phyloP scores from a whole-genome alignment of 2,113 vertebrate species.

The Amblyornis subalaris region DNA sequence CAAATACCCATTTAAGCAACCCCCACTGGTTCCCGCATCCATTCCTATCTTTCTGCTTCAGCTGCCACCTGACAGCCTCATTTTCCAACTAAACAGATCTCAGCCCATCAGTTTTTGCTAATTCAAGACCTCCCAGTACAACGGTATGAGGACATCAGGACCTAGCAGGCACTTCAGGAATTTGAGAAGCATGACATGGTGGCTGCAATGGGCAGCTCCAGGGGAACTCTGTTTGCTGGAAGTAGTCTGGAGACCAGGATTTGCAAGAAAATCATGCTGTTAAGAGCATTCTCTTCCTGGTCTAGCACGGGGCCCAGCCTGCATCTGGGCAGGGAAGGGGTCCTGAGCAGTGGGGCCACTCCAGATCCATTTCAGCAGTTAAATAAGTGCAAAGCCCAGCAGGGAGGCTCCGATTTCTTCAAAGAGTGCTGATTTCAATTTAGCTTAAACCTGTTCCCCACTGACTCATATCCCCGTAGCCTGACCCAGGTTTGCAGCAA shows the following conservation, averaged over 20 bases:
- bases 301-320: not conserved
- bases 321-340: not conserved
- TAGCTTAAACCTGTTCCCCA: conserved; percentile 5
- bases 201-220: rapidly evolving
- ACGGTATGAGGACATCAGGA: not conserved
- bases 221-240: not conserved
- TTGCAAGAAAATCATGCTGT: not conserved
- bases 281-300: not conserved
- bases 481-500: not conserved
- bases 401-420: conserved; percentile 9
- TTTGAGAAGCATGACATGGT: rapidly evolving
- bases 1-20: not conserved
- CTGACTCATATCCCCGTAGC: not conserved
- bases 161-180: not conserved
- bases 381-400: not conserved
- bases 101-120: not conserved
- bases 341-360: not conserved
- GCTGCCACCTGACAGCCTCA: not conserved
- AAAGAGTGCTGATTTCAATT: conserved; percentile 9
- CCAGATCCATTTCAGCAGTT: conserved; percentile 30
- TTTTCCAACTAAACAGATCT: not conserved
- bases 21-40: not conserved
- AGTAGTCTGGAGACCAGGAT: not conserved
- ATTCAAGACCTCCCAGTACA: not conserved
- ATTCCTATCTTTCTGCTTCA: not conserved